Conservation (phyloP, 2,797 vertebrate genomes). For the Falco novaeseelandiae region DNA sequence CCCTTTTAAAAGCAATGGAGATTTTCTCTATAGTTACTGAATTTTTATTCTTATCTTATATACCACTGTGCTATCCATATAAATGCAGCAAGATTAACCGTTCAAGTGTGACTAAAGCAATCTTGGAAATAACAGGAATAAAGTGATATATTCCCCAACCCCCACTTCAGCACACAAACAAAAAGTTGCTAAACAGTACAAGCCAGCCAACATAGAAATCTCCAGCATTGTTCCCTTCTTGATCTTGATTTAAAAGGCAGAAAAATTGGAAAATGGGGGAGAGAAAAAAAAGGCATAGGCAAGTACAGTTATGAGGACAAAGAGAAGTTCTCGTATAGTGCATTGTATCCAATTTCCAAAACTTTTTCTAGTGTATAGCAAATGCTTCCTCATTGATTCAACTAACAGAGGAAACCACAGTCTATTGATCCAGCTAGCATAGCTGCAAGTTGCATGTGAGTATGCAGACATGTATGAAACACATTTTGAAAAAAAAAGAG, state of each 20-base stretch:
- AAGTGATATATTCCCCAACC: background rate
- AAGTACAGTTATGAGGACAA: background rate
- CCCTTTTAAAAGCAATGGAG: slow-evolving; percentile 12
- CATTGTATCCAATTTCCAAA: background rate
- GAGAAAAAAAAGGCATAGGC: background rate
- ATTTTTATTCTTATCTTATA: slow-evolving; percentile 23
- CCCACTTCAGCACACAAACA: slow-evolving; percentile 5
- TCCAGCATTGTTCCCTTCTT: slow-evolving; percentile 22
- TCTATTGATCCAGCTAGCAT: background rate
- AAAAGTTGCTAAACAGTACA: slow-evolving; percentile 32
- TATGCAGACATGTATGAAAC: background rate
- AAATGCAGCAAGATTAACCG: slow-evolving; percentile 16
- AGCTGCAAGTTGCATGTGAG: background rate
- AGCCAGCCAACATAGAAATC: slow-evolving; percentile 30
- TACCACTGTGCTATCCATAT: background rate
- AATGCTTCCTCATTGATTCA: background rate
- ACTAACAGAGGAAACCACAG: background rate
- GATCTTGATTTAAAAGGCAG: slow-evolving; percentile 36
- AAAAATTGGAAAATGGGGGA: background rate
- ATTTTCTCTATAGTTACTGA: background rate
- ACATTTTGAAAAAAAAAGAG: background rate
- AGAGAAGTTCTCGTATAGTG: background rate
- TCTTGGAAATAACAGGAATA: slow-evolving; percentile 1
- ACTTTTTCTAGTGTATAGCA: background rate
- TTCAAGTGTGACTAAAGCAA: slow-evolving; percentile 29